Evolutionary conservation across 92 coral and sea anemone species (phyloP).

Genomic region (Muricea muricata): DNA sequence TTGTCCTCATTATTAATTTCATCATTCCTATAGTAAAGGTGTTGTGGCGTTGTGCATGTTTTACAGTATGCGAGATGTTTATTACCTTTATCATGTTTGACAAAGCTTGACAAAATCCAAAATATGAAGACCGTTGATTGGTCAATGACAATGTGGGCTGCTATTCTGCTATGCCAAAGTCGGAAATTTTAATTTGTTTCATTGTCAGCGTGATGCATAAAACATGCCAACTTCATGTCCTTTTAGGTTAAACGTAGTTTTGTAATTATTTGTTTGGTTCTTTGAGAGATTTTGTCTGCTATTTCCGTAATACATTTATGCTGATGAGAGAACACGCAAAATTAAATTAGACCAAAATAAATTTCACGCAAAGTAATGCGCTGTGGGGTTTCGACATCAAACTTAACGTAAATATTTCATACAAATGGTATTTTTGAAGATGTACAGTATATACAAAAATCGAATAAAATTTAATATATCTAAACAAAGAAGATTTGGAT

Average conservation of each 20-base stretch:
- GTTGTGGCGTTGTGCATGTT: no score
- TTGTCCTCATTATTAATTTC: no score
- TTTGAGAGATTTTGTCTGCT: slow-evolving; percentile 1
- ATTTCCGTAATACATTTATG: neutral
- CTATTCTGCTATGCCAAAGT: neutral
- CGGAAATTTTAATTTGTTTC: no score
- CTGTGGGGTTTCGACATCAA: neutral
- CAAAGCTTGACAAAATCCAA: no score
- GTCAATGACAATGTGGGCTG: neutral
- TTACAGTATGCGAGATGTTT: no score
- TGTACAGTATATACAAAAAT: no score
- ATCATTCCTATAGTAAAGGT: no score
- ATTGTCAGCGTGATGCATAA: neutral
- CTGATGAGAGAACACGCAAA: neutral
- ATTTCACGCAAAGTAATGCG: neutral
- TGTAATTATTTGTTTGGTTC: neutral
- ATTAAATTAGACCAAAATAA: neutral
- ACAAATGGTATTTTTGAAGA: no score
- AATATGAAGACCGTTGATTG: no score
- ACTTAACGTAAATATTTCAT: neutral
- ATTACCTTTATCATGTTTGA: no score
- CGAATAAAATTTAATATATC: no score
- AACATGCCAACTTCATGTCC: neutral
- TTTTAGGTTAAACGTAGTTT: neutral
- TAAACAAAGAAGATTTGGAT: no score